Conservation (phyloP, 2,113 vertebrate genomes). For the Salvelinus namaycush region DNA sequence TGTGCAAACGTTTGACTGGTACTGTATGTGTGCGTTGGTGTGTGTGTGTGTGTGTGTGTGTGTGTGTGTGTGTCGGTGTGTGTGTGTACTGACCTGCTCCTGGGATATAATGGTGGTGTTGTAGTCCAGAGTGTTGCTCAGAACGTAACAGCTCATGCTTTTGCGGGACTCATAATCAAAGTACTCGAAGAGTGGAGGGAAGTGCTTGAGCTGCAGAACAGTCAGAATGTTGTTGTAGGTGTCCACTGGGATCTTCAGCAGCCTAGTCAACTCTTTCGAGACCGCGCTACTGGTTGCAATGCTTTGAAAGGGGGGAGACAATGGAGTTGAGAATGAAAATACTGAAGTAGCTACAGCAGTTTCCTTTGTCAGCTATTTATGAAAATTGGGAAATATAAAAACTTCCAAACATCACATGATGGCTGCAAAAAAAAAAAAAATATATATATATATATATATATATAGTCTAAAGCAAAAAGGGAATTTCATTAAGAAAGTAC, state of each 20-base stretch:
- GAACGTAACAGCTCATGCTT: conserved; percentile 97
- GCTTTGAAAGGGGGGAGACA: conserved; percentile 54
- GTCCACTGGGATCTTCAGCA: conserved; percentile 96
- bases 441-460: not conserved
- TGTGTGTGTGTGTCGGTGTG: not conserved
- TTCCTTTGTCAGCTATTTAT: not conserved
- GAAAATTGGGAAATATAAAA: not conserved
- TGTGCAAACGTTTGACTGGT: too few species aligned
- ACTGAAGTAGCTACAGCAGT: not conserved
- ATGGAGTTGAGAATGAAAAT: not conserved
- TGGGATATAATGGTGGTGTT: conserved; percentile 93
- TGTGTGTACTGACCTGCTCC: conserved; percentile 83
- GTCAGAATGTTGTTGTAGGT: conserved; percentile 96
- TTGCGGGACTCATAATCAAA: conserved; percentile 98
- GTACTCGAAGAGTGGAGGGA: conserved; percentile 96
- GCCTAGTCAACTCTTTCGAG: conserved; percentile 95
- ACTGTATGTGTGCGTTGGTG: too few species aligned
- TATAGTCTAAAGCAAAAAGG: not conserved
- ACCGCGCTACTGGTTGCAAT: conserved; percentile 99
- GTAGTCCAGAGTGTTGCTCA: conserved; percentile 94
- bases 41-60: too few species aligned
- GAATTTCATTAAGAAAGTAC: not conserved
- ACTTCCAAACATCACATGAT: not conserved
- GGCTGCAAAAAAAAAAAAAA: not conserved
- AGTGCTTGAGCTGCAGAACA: conserved; percentile 94